Base-by-base conservation (phyloP, 2,113 vertebrate species). In the Pollachius pollachius region DNA sequence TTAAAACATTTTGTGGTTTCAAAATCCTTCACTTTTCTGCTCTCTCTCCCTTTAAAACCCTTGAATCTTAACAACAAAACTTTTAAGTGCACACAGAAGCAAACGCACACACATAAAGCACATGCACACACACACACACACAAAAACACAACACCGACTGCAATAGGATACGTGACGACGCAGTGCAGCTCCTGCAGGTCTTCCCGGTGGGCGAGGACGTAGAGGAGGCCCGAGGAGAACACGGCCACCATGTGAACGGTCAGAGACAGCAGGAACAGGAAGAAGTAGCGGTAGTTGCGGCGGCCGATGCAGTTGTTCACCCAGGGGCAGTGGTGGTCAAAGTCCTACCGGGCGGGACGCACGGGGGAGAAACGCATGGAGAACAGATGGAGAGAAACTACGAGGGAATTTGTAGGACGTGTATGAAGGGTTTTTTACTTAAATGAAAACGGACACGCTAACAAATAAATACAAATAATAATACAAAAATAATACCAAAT, bases 211-310 rank as follows among this genome's bases (percentile, higher is more conserved):
- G 96, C 92, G 74, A 99, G 91, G 6, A 98, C 88, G 1, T 94
- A 98, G 77, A 98, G 91, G 74, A 99, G 94, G 63, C 96, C 95
- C 1, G 96, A 97, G 76, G 91, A 91, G 73, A 99, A 96, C 12
- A 99, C 95, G 1, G 89, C 92, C 30, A 96, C 89, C 95, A 99
- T 98, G 87, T 98, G 97, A 0, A 92, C 81, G 1, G 95, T 96
- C 68, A 99, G 92, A 1, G 97, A 97, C 81, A 98, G 82, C 87
- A 99, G 90, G 84, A 99, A 99, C 77, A 98, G 93, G 88, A 99
- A 98, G 91, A 99, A 99, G 89, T 97, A 97, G 73, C 97, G 96
- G 85, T 99, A 99, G 93, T 99, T 99, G 75, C 97, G 91, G 72
- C 96, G 93, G 74, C 97, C 96, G 16, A 98, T 98, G 82, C 91